Evolutionary conservation across 1,140 invertebrate genomes (phyloP).

Genomic region (Akabosia matsudoensis): DNA sequence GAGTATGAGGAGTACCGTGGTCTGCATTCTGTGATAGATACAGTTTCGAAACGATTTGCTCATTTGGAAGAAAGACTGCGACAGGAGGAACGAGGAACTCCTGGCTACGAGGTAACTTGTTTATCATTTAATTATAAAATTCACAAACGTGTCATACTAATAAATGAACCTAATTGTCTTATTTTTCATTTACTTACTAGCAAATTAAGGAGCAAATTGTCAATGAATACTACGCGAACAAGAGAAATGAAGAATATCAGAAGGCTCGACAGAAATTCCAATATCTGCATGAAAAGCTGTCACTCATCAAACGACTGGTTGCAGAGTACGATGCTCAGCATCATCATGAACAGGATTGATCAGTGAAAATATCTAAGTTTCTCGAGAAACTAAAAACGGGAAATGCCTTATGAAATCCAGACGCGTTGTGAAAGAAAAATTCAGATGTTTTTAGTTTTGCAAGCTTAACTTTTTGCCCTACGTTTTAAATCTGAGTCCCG

Average conservation of each 20-base stretch:
- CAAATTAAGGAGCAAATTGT: conserved; percentile 71
- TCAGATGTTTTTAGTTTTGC: no score
- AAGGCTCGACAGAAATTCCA: conserved; percentile 71
- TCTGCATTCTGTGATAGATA: conserved; percentile 70
- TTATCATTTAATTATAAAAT: background rate
- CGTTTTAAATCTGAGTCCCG: no score
- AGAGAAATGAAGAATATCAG: conserved; percentile 68
- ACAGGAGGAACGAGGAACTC: conserved; percentile 54
- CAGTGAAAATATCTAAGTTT: background rate
- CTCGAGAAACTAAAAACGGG: background rate
- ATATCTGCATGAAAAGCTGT: conserved; percentile 83
- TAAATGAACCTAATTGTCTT: conserved; percentile 25
- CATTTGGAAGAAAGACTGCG: conserved; percentile 66
- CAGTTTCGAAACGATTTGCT: conserved; percentile 71
- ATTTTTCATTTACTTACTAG: conserved; percentile 55
- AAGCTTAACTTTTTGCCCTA: no score
- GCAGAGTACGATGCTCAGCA: conserved; percentile 65
- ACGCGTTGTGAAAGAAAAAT: background rate
- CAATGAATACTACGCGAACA: conserved; percentile 73
- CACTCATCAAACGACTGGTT: conserved; percentile 83
- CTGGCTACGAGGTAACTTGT: conserved; percentile 56
- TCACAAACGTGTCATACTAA: background rate
- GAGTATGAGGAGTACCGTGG: conserved; percentile 78
- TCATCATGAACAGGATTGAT: conserved; percentile 15
- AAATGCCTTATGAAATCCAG: background rate